These are phyloP conservation scores for Rhynchomys soricoides DNA, from an alignment of 2,113 vertebrate species.

Conservation along the genomic window DNA sequence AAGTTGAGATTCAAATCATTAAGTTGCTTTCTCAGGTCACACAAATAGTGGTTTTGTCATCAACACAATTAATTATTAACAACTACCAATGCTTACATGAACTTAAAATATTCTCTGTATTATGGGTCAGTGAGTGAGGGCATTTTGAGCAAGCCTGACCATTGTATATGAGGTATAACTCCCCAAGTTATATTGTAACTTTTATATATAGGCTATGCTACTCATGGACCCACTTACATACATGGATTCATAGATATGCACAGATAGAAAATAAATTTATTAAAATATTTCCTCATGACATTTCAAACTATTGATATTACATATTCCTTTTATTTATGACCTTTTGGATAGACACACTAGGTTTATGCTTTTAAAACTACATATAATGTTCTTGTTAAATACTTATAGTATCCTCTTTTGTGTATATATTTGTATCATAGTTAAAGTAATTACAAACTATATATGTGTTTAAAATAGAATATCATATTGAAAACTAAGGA, in stretches of 20 bases:
- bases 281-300: neutral
- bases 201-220: neutral
- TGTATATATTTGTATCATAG: neutral
- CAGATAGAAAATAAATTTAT: neutral
- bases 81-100: neutral
- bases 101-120: neutral
- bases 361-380: neutral
- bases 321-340: neutral
- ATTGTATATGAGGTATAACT: too few relatives aligned
- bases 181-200: neutral
- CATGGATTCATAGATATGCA: too few relatives aligned
- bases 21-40: neutral
- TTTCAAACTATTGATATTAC: neutral
- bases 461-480: neutral
- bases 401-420: neutral
- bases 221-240: too few relatives aligned
- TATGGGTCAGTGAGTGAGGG: neutral
- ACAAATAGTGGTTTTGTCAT: neutral
- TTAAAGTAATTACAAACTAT: neutral
- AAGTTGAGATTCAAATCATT: neutral
- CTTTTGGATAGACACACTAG: neutral
- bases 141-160: neutral
- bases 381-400: neutral
- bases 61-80: neutral
- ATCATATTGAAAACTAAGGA: neutral